Percentiles rank a stretch among this genome's conserved stretches.
phyloP scores from a whole-genome alignment of 2,113 vertebrate genomes.

The Ophiodon elongatus region DNA sequence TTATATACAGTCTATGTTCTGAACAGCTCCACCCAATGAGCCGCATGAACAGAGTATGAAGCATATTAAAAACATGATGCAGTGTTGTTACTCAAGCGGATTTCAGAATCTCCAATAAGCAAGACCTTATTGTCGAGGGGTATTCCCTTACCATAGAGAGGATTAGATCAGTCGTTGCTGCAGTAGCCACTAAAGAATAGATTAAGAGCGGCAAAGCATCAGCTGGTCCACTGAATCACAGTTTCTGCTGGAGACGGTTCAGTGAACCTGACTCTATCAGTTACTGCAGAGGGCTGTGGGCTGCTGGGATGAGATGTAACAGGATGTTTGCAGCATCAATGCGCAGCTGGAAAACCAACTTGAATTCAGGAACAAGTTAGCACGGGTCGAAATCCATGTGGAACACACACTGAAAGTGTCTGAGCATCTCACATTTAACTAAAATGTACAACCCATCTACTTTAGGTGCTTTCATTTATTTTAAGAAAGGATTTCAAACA shows the following conservation, averaged over 20 bases:
- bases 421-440: neutral
- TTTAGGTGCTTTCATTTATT: neutral
- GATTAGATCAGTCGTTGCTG: slow-evolving; percentile 7
- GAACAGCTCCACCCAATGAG: neutral
- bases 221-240: slow-evolving; percentile 49
- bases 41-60: neutral
- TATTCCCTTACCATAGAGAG: neutral
- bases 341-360: slow-evolving; percentile 25
- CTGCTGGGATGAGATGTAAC: slow-evolving; percentile 25
- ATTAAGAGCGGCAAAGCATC: slow-evolving; percentile 46
- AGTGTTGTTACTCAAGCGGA: neutral
- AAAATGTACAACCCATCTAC: neutral
- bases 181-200: slow-evolving; percentile 18
- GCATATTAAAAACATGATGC: neutral
- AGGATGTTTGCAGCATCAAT: slow-evolving; percentile 17
- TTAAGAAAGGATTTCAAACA: neutral
- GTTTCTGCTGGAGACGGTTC: slow-evolving; percentile 32
- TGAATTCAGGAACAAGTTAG: neutral
- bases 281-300: slow-evolving; percentile 6
- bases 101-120: neutral
- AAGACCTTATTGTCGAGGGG: neutral
- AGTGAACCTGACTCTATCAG: slow-evolving; percentile 39
- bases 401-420: neutral
- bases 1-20: too few species aligned
- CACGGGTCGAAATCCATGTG: neutral